These are phyloP conservation scores for Fundulus diaphanus DNA, from an alignment of 2,797 vertebrate genomes.

Conservation along the genomic window DNA sequence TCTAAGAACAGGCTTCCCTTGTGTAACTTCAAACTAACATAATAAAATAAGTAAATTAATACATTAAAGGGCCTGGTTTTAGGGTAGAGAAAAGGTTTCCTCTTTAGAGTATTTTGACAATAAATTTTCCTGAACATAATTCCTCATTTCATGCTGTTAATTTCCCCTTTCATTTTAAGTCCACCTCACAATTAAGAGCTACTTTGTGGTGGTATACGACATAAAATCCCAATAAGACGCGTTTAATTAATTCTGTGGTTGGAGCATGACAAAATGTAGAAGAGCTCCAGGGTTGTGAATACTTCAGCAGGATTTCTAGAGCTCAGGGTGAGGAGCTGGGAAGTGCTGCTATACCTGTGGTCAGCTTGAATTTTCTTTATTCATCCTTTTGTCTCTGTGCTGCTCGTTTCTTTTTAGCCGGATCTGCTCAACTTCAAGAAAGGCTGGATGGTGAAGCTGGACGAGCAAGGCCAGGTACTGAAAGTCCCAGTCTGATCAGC, in stretches of 20 bases:
- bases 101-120: too few relatives aligned
- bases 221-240: neutral
- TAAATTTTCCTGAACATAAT: too few relatives aligned
- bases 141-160: too few relatives aligned
- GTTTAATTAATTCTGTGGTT: neutral
- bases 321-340: neutral
- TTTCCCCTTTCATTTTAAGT: too few relatives aligned
- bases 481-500: neutral
- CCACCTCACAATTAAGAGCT: neutral
- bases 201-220: neutral
- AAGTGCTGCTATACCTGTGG: neutral
- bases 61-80: too few relatives aligned
- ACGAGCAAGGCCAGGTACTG: slow-evolving; percentile 81
- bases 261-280: neutral
- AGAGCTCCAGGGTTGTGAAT: neutral
- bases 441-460: slow-evolving; percentile 88
- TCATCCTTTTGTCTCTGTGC: neutral
- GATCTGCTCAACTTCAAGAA: slow-evolving; percentile 88
- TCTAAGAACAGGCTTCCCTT: too few relatives aligned
- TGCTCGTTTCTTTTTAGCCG: slow-evolving; percentile 68
- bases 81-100: too few relatives aligned
- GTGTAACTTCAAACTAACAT: too few relatives aligned
- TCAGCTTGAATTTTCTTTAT: slow-evolving; percentile 24
- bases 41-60: too few relatives aligned
- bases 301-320: too few relatives aligned